Evolutionary conservation across 2,888 invertebrate species (phyloP), one percentile per base, ranked within the genome.

Genomic region (Aleiodes testaceus): DNA sequence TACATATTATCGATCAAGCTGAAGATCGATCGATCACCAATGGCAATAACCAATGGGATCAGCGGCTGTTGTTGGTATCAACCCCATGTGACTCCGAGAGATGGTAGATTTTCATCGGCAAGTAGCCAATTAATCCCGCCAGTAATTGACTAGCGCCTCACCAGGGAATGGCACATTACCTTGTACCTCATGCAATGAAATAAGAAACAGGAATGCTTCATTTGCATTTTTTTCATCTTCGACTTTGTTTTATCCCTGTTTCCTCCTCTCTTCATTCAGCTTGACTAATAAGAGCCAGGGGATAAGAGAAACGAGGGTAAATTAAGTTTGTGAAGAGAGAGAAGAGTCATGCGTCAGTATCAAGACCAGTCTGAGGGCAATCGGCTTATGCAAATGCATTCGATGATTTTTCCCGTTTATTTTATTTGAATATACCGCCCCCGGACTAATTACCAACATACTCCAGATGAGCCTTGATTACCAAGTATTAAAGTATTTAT

Each of bases 41-140:
- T 69, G 70, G 69, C 49, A 66, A 66, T 52, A 49, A 36, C n/a
- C 36, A 18, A 66, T 11, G 42, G 36, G 6, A 26, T 36, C 36
- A 26, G 26, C 52, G 14, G 44, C 22, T 18, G 18, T 26, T 26
- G 26, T 26, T 26, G 14, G 42, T 42, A 12, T 16, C 50, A 50
- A 18, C 61, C 16, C n/a, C 49, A n/a, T 47, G 26, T 65, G 63
- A 63, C 65, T 66, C 49, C 66, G 5, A 44, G 65, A 67, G n/a
- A 66, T 63, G 49, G 18, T 44, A 66, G 71, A 75, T 77, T 75
- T 72, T 77, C 75, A 77, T 77, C 75, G 73, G 30, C 73, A 73
- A 11, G 77, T 77, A 75, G 77, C 75, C 77, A 77, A 77, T 77
- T 77, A 77, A 77, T 77, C 74, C 74, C 71, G 36, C 49, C 14